These are phyloP conservation scores for Acrobasis suavella DNA, from an alignment of 2,888 invertebrate species.

Conservation along the genomic window DNA sequence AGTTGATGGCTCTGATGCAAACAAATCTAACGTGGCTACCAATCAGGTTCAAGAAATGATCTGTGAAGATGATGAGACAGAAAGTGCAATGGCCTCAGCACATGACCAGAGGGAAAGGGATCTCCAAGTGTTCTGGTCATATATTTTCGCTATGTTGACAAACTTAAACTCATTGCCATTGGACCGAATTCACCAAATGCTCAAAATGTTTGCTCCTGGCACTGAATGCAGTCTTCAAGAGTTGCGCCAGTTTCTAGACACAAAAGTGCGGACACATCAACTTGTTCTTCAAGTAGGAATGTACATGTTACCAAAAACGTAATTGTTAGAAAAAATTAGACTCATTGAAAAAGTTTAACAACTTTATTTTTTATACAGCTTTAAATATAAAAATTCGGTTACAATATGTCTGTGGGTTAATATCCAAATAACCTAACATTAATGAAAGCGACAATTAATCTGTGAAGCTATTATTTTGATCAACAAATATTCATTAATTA, in stretches of 20 bases:
- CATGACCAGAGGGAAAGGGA: conserved; percentile 97
- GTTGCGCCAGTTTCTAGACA: conserved; percentile 93
- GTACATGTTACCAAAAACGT: conserved; percentile 92
- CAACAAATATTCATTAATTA: conserved; percentile 59
- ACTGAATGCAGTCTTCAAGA: conserved; percentile 95
- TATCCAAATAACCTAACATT: conserved; percentile 57
- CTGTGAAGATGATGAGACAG: conserved; percentile 94
- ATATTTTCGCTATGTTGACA: conserved; percentile 97
- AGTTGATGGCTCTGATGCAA: conserved; percentile 84
- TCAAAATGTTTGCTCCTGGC: conserved; percentile 96
- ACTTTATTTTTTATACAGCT: conserved; percentile 65
- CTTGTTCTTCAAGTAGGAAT: conserved; percentile 92
- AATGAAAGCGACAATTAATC: conserved; percentile 54
- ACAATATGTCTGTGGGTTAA: conserved; percentile 71
- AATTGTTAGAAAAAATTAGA: conserved; percentile 33
- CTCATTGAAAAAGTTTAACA: conserved; percentile 54
- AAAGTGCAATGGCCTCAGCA: conserved; percentile 97
- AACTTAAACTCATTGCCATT: conserved; percentile 95
- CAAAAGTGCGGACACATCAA: conserved; percentile 95
- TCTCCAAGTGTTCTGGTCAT: conserved; percentile 97
- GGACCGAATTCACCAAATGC: conserved; percentile 97
- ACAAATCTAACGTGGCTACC: conserved; percentile 79
- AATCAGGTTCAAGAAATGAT: conserved; percentile 84
- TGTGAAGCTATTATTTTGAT: conserved; percentile 50
- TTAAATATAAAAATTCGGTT: conserved; percentile 73